Evolutionary conservation across 2,888 invertebrate species (phyloP).

Genomic region (Nemotelus pantherinus): DNA sequence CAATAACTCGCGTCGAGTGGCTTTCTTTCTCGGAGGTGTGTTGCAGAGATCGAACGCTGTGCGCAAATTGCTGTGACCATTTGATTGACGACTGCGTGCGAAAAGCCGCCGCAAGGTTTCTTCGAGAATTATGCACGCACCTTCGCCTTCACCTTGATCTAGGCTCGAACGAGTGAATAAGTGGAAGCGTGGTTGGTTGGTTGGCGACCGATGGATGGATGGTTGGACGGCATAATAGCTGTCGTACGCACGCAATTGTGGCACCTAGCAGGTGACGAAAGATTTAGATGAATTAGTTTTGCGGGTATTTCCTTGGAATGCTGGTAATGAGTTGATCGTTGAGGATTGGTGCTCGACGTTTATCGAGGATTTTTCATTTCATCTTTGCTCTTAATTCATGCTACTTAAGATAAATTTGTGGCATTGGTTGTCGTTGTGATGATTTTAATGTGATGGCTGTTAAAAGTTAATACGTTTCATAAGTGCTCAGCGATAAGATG

Average conservation of each 20-base stretch:
- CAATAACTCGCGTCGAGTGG: background rate
- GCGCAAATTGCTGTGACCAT: slow-evolving; percentile 27
- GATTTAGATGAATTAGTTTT: background rate
- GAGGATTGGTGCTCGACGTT: too few species aligned
- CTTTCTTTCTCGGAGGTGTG: background rate
- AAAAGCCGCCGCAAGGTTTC: slow-evolving; percentile 1
- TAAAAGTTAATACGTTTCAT: too few species aligned
- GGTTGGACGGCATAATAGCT: background rate
- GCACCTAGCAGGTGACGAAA: background rate
- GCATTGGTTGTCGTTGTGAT: too few species aligned
- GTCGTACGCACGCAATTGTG: background rate
- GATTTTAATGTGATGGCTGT: too few species aligned
- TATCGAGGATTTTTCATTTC: too few species aligned
- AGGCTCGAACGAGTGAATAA: background rate
- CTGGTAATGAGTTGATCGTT: background rate
- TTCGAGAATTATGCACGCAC: background rate
- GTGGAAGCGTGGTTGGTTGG: background rate
- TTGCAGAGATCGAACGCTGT: background rate
- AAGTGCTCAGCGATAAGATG: too few species aligned
- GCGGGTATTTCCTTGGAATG: background rate
- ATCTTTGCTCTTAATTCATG: too few species aligned
- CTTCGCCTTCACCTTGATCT: background rate
- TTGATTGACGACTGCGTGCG: slow-evolving; percentile 30
- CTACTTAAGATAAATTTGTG: too few species aligned
- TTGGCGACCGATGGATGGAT: background rate